Base-by-base conservation (phyloP, 2,797 vertebrate genomes). In the Takifugu rubripes region DNA sequence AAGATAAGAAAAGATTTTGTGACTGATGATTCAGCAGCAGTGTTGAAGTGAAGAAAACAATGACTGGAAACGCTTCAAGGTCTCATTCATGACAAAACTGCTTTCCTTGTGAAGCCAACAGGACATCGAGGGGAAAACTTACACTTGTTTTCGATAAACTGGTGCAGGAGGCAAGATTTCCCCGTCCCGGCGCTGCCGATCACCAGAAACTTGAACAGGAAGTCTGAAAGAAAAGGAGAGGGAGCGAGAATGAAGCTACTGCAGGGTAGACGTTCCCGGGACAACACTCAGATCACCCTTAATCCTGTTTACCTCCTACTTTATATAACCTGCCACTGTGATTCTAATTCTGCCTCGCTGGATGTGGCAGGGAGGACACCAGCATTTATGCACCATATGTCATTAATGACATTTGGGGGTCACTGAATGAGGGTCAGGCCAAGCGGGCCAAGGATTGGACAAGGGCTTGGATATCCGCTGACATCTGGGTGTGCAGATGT, bases 111-210 rank as follows among this genome's bases (percentile, higher is more conserved):
- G 10, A 11, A 46, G 6, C 33, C 25, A 36, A 27, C 10, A 21
- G 29, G 8, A 25, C 24, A 52, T 61, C 14, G 51, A 16, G 21
- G 45, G 45, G 3, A 5, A 57, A 50, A 84, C 93, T 93, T 88
- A 97, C 95, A 97, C 80, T 97, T 97, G 88, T 91, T 97, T 79
- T 97, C 95, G 45, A 97, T 97, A 85, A 97, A 97, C 83, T 97
- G 95, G 75, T 97, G 95, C 54, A 97, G 94, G 63, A 97, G 94
- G 85, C 95, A 97, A 84, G 95, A 96, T 72, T 97, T 97, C 66
- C 95, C 95, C 0, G 94, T 91, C 56, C 95, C 95, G 0, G 95
- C 95, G 17, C 94, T 97, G 86, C 95, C 95, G 57, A 97, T 97
- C 84, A 97, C 95, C 74, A 97, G 90, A 89, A 97, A 97, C 89